Conservation (phyloP, 37 sponge, comb jelly and placozoan species). For the Aplysina aerophoba region DNA sequence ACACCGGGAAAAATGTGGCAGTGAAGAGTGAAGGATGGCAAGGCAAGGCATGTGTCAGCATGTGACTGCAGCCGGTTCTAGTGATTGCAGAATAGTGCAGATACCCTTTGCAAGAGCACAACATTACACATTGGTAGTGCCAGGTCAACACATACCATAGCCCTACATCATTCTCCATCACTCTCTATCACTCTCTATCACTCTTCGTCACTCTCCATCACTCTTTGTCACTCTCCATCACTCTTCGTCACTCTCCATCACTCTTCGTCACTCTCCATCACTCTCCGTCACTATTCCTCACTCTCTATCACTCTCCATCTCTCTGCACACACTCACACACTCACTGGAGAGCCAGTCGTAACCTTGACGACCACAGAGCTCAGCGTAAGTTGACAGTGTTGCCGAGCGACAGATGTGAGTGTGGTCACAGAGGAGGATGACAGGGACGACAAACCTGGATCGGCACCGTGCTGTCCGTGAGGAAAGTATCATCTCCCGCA, state of each 20-base stretch:
- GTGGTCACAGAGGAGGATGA: slow-evolving; percentile 86
- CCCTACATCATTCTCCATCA: no score
- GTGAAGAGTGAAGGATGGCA: no score
- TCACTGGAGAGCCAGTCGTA: slow-evolving; percentile 75
- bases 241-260: background rate
- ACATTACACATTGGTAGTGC: no score
- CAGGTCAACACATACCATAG: no score
- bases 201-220: background rate
- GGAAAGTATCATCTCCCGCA: slow-evolving; percentile 75
- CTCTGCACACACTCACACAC: background rate
- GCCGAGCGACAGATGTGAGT: slow-evolving; percentile 90
- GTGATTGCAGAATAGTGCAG: no score
- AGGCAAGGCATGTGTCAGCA: no score
- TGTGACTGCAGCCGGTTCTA: no score
- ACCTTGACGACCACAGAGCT: slow-evolving; percentile 85
- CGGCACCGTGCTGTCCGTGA: slow-evolving; percentile 87
- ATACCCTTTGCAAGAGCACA: no score
- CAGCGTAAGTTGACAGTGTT: slow-evolving; percentile 85
- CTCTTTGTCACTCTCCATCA: background rate
- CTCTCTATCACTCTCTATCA: no score
- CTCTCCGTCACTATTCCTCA: background rate
- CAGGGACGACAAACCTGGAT: slow-evolving; percentile 91
- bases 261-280: background rate
- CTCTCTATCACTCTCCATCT: slow-evolving; percentile 14
- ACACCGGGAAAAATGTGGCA: no score